These are phyloP conservation scores for Augiades crinisus DNA, from an alignment of 2,888 invertebrate genomes.

Conservation along the genomic window DNA sequence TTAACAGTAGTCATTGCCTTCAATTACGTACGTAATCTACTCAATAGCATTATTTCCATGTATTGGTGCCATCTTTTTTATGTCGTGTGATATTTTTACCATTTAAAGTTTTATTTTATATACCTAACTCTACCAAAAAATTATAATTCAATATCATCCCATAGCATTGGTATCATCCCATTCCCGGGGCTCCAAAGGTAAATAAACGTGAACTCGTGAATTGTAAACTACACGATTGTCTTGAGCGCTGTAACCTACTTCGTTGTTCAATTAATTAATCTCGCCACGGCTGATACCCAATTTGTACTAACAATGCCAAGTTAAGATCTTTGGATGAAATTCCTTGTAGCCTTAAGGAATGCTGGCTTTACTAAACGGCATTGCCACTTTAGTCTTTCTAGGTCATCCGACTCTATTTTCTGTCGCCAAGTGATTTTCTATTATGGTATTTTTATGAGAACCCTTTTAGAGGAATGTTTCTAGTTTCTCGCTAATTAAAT, in stretches of 20 bases:
- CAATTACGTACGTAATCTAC: no score
- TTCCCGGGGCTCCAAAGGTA: background rate
- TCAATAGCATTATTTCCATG: no score
- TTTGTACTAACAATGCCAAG: background rate
- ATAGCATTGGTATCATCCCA: no score
- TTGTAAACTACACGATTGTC: background rate
- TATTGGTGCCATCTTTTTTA: no score
- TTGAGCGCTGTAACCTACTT: background rate
- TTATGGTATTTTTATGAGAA: conserved; percentile 2
- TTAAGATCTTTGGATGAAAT: background rate
- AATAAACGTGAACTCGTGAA: background rate
- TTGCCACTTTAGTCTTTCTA: background rate
- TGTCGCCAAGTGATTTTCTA: conserved; percentile 1
- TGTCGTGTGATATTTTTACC: no score
- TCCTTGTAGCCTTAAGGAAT: background rate
- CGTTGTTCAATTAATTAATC: background rate
- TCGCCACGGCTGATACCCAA: background rate
- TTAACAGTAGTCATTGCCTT: no score
- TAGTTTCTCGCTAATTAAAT: conserved; percentile 3
- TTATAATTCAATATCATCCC: no score
- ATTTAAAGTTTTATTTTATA: no score
- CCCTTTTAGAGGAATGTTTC: background rate
- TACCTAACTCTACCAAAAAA: no score
- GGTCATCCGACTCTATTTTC: background rate
- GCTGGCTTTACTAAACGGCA: background rate